phyloP scores from a whole-genome alignment of 2,113 vertebrate genomes.

The Limanda limanda region DNA sequence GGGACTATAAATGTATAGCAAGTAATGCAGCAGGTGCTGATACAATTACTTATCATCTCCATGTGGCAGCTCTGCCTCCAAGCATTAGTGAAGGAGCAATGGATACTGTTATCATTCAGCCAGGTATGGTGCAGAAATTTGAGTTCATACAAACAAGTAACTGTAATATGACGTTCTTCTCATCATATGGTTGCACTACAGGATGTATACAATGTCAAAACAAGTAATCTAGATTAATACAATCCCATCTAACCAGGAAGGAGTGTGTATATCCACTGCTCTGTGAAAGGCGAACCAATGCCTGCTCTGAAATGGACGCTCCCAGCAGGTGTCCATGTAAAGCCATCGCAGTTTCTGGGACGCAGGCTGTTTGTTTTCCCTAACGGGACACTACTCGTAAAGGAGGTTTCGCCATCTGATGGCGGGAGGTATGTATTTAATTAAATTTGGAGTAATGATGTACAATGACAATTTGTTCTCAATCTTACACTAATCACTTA shows the following conservation, averaged over 20 bases:
- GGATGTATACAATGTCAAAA: background rate
- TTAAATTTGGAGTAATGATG: background rate
- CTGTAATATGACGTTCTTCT: background rate
- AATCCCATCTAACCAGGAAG: slow-evolving; percentile 61
- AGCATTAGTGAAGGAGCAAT: slow-evolving; percentile 72
- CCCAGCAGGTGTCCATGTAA: slow-evolving; percentile 75
- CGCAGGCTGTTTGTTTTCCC: slow-evolving; percentile 81
- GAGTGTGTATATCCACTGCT: slow-evolving; percentile 80
- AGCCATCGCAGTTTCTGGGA: slow-evolving; percentile 81
- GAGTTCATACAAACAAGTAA: background rate
- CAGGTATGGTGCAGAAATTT: slow-evolving; percentile 53
- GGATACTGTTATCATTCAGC: slow-evolving; percentile 69
- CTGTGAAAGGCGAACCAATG: slow-evolving; percentile 78
- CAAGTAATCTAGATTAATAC: background rate
- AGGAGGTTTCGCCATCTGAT: slow-evolving; percentile 70
- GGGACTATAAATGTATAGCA: slow-evolving; percentile 85
- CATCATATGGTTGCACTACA: background rate
- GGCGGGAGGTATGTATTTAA: slow-evolving; percentile 70
- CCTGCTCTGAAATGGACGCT: slow-evolving; percentile 82
- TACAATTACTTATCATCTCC: slow-evolving; percentile 81
- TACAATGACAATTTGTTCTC: too few species aligned
- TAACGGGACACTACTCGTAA: slow-evolving; percentile 83
- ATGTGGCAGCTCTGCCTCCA: slow-evolving; percentile 81
- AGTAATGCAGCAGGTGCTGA: slow-evolving; percentile 85
- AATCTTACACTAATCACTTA: too few species aligned